Evolutionary conservation across 2,113 vertebrate genomes (phyloP), one percentile per base, ranked within the genome.

Genomic region (Caretta caretta): DNA sequence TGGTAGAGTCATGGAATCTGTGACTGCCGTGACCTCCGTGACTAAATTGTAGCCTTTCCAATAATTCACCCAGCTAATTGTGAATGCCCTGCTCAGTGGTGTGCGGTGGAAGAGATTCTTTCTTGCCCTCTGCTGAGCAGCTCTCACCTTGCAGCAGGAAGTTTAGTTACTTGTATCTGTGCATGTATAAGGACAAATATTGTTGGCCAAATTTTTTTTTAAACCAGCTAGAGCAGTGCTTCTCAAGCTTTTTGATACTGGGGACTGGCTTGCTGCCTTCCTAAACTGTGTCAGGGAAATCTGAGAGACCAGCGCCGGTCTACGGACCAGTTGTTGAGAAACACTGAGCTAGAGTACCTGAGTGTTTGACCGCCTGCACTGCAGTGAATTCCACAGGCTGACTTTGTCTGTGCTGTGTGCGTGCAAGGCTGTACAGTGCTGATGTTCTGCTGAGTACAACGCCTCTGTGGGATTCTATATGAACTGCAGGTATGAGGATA

Each of bases 401-500:
- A 13, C 24, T 76, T 24, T 46, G 16, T 69, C 65, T 69, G 46
- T 46, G 75, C 42, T 65, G 8, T 51, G 4, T 51, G 57, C 53
- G 48, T 80, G 82, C 72, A 10, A 88, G 86, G 11, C 92, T 93
- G 90, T 92, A 89, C 25, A 84, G 14, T 46, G 56, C 8, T 56
- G 84, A 22, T 5, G 86, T 24, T 69, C 49, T 75, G 83, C 53
- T 65, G 83, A 85, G 50, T 42, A 5, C 48, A 65, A 2, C 56
- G 24, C 49, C 87, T 79, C 62, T 56, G 27, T 59, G 54, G 24
- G 46, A 25, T 80, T 90, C 49, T 88, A 53, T 65, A 84, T 92
- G 93, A 57, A 88, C 90, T 92, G 48, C 81, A 85, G 83, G 51
- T 92, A 89, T 2, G 59, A 93, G 35, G 51, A 82, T 92, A 85